Evolutionary conservation across 2,888 invertebrate species (phyloP).

Genomic region (Hyposoter dolosus): DNA sequence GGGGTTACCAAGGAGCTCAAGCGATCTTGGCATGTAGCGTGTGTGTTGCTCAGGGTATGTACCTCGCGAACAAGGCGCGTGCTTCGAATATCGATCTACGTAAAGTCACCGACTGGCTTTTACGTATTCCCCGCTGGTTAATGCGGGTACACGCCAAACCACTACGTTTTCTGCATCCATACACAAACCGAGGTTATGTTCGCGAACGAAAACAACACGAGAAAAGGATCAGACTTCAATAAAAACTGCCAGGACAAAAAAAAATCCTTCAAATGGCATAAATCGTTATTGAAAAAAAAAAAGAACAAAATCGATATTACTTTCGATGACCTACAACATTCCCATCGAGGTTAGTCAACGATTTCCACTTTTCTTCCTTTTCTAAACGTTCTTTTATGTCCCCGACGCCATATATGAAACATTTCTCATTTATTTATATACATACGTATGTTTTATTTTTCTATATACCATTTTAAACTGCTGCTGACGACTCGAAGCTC

Average conservation of each 20-base stretch:
- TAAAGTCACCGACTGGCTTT: constrained; percentile 55
- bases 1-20: constrained; percentile 50
- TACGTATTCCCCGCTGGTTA: constrained; percentile 58
- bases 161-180: constrained; percentile 6
- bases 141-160: constrained; percentile 49
- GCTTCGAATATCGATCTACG: constrained; percentile 77
- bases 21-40: constrained; percentile 65
- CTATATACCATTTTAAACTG: background rate
- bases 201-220: constrained; percentile 34
- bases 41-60: constrained; percentile 66
- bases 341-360: background rate
- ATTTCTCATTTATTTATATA: background rate
- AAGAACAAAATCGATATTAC: background rate
- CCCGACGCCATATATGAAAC: background rate
- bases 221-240: constrained; percentile 16
- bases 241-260: background rate
- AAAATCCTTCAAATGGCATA: background rate
- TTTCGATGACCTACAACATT: background rate
- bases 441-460: background rate
- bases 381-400: background rate
- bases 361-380: background rate
- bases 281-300: background rate
- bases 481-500: constrained; percentile 8
- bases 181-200: constrained; percentile 30
- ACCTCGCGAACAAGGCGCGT: constrained; percentile 69